Base-by-base conservation (phyloP, 2,113 vertebrate species). In the Puffinus mauretanicus region DNA sequence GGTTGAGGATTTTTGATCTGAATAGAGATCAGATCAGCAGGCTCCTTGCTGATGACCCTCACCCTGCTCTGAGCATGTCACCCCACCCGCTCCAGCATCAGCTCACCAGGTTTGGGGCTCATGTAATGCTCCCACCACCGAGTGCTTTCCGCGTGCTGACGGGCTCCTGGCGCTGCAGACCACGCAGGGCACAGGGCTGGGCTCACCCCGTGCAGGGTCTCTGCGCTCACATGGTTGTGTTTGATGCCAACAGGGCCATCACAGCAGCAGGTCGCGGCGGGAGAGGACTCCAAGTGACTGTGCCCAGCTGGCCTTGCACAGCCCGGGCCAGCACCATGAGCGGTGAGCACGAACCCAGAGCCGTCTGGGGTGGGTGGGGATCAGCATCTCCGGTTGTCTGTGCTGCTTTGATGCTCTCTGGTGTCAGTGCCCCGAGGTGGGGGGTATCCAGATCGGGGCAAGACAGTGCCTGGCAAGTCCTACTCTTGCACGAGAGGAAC, bases 241-340 rank as follows among this genome's bases (percentile, higher is more conserved):
- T 90, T 92, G 54, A 29, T 84, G 64, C 81, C 77, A 62, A 38
- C 94, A 97, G 97, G 67, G 86, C 49, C 94, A 95, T 10, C 95
- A 66, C 29, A 75, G 73, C 54, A 87, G 82, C 90, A 82, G 75
- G 60, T 36, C 24, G 0, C 88, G 67, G 55, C 66, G 55, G 64
- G 95, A 96, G 77, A 93, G 64, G 62, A 24, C n/a, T n/a, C 20
- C 25, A 1, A 16, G 17, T 47, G 91, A 93, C 38, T 34, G 26
- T 64, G 66, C 82, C 86, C 93, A 80, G 66, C 65, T 90, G 84
- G 52, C 62, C 66, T 18, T 84, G 61, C 76, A 52, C 49, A 84
- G 72, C 70, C 61, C 13, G 0, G 34, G 76, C 60, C 86, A 58
- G 79, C 93, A 80, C 9, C 87, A 13, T 0, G 82, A 94, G 25